phyloP scores from a whole-genome alignment of 1,140 invertebrate species.

The Tribolium madens region DNA sequence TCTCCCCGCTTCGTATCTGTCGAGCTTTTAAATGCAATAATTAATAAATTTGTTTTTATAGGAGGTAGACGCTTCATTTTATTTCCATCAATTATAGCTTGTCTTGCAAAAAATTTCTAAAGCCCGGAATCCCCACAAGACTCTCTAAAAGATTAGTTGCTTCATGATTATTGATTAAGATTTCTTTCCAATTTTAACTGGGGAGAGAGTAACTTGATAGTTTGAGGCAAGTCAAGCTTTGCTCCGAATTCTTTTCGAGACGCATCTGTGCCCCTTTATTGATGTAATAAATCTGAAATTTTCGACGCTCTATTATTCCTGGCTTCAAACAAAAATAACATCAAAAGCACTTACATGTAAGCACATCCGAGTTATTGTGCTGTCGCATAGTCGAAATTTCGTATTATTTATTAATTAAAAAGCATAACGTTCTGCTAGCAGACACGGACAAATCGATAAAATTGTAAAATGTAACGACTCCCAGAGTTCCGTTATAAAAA shows the following conservation, averaged over 20 bases:
- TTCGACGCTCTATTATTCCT: slow-evolving; percentile 11
- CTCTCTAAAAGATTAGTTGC: not conserved
- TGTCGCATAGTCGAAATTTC: not conserved
- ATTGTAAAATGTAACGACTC: slow-evolving; percentile 36
- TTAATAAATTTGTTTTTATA: slow-evolving; percentile 33
- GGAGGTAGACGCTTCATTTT: slow-evolving; percentile 9
- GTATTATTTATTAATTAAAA: slow-evolving; percentile 35
- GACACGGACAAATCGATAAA: slow-evolving; percentile 28
- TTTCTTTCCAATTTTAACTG: not conserved
- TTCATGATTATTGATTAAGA: not conserved
- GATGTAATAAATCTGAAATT: slow-evolving; percentile 16
- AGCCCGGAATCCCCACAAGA: not conserved
- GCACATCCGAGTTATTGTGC: not conserved
- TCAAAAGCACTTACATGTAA: slow-evolving; percentile 16
- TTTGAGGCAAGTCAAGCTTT: not conserved
- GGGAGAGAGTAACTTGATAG: not conserved
- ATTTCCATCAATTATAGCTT: slow-evolving; percentile 17
- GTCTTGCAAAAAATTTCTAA: slow-evolving; percentile 14
- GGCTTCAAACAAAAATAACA: slow-evolving; percentile 11
- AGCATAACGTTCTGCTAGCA: not conserved
- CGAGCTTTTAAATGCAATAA: slow-evolving; percentile 39
- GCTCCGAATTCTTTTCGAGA: not conserved
- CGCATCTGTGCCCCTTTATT: slow-evolving; percentile 21
- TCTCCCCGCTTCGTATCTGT: slow-evolving; percentile 27
- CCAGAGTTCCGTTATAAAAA: slow-evolving; percentile 28